Conservation (phyloP, 2,113 vertebrate species). For the Struthio camelus region DNA sequence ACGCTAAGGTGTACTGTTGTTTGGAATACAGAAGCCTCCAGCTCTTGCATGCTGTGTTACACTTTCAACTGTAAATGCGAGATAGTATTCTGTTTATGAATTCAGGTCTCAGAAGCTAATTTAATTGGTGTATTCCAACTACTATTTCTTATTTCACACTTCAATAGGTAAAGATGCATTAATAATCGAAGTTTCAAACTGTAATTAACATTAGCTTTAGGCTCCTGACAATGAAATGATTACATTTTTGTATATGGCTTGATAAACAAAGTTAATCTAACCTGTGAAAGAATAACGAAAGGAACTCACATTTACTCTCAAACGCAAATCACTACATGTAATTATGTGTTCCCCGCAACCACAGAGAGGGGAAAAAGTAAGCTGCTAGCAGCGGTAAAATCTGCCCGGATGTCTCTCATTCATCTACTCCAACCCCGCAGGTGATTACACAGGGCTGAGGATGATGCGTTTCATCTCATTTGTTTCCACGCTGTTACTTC, state of each 20-base stretch:
- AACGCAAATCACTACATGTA: conserved; percentile 58
- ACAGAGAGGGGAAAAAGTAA: not conserved
- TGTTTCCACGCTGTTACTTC: not conserved
- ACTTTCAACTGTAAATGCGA: conserved; percentile 51
- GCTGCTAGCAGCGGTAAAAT: not conserved
- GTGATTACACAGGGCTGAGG: conserved; percentile 6
- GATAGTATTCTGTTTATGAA: conserved; percentile 65
- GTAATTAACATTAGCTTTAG: conserved; percentile 82
- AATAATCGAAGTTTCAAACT: conserved; percentile 81
- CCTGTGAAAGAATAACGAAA: conserved; percentile 57
- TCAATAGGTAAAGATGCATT: conserved; percentile 81
- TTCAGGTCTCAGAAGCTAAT: conserved; percentile 77
- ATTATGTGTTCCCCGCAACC: conserved; percentile 46
- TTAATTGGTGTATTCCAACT: conserved; percentile 80
- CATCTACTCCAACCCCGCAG: not conserved
- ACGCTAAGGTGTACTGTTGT: not conserved
- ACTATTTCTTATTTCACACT: conserved; percentile 85
- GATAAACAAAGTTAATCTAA: conserved; percentile 76
- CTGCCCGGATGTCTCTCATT: not conserved
- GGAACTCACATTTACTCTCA: conserved; percentile 34
- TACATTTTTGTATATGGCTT: conserved; percentile 79
- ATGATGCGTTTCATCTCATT: not conserved
- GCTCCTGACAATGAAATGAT: conserved; percentile 77
- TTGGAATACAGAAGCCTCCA: not conserved
- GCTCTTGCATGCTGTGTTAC: not conserved